Evolutionary conservation across 2,797 vertebrate species (phyloP).

Genomic region (Chelmon rostratus): DNA sequence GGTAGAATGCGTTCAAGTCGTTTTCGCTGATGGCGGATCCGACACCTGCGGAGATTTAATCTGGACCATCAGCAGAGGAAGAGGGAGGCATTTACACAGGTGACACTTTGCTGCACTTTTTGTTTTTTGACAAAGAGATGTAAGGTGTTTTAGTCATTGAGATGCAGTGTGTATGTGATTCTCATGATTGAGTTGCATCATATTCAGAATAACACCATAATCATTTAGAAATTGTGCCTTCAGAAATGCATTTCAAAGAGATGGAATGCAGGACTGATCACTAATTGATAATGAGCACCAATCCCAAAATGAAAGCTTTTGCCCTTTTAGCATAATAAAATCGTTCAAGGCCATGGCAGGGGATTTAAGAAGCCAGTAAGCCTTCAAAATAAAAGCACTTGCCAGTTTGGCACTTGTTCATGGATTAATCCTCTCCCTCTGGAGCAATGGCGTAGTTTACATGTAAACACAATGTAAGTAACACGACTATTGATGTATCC

Average conservation of each 20-base stretch:
- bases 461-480: slow-evolving; percentile 54
- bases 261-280: neutral
- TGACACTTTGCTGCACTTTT: slow-evolving; percentile 45
- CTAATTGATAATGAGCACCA: neutral
- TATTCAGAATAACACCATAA: neutral
- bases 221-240: neutral
- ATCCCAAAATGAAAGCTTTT: slow-evolving; percentile 3
- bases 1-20: slow-evolving; percentile 16
- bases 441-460: slow-evolving; percentile 21
- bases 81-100: slow-evolving; percentile 6
- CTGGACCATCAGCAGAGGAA: neutral
- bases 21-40: slow-evolving; percentile 55
- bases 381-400: slow-evolving; percentile 75
- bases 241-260: neutral
- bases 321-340: slow-evolving; percentile 28
- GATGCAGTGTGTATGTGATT: neutral
- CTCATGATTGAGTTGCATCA: neutral
- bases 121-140: neutral
- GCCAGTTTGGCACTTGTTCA: slow-evolving; percentile 49
- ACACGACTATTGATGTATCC: slow-evolving; percentile 43
- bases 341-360: slow-evolving; percentile 28
- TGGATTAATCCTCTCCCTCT: slow-evolving; percentile 42
- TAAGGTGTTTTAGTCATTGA: neutral
- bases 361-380: slow-evolving; percentile 39
- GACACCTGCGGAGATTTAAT: slow-evolving; percentile 54